Evolutionary conservation across 2,797 vertebrate species (phyloP).

Genomic region (Chromis chromis): DNA sequence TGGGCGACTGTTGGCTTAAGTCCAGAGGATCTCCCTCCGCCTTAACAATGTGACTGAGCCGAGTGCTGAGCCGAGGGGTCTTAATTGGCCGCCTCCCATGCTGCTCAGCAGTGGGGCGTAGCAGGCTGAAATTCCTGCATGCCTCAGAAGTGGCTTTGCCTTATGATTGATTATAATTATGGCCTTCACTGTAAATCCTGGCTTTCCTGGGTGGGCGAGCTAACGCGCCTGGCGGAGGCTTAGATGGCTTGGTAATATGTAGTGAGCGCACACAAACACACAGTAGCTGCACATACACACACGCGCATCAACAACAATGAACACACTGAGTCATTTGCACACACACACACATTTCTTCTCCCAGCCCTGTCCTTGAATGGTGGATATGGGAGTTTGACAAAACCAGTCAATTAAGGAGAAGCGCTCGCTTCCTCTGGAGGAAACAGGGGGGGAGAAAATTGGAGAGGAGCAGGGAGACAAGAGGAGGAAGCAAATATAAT

Average conservation of each 20-base stretch:
- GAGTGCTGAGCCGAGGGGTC: conserved; percentile 33
- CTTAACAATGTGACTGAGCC: conserved; percentile 20
- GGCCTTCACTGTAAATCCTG: conserved; percentile 56
- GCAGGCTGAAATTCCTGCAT: conserved; percentile 46
- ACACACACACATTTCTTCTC: conserved; percentile 18
- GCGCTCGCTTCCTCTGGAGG: conserved; percentile 47
- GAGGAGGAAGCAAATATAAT: conserved; percentile 27
- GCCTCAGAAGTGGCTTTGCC: conserved; percentile 59
- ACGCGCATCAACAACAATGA: conserved; percentile 14
- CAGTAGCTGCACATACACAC: conserved; percentile 8
- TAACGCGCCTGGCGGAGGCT: conserved; percentile 35
- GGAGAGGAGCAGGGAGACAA: conserved; percentile 31
- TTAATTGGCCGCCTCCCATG: conserved; percentile 60
- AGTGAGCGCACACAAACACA: conserved; percentile 29
- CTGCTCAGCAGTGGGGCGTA: conserved; percentile 37
- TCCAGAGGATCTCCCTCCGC: conserved; percentile 15
- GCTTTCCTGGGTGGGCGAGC: conserved; percentile 62
- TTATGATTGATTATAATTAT: conserved; percentile 72
- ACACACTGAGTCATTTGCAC: conserved; percentile 28
- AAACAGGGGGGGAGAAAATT: conserved; percentile 39
- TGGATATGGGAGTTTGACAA: conserved; percentile 55
- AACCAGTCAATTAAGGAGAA: conserved; percentile 72
- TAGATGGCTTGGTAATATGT: conserved; percentile 53
- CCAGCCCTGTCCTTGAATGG: conserved; percentile 42
- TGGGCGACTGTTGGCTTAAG: conserved; percentile 30